A percentile compares a stretch with the other conserved stretches of the same genome.
phyloP scores from a whole-genome alignment of 2,888 invertebrate genomes.

The Xestobium rufovillosum region DNA sequence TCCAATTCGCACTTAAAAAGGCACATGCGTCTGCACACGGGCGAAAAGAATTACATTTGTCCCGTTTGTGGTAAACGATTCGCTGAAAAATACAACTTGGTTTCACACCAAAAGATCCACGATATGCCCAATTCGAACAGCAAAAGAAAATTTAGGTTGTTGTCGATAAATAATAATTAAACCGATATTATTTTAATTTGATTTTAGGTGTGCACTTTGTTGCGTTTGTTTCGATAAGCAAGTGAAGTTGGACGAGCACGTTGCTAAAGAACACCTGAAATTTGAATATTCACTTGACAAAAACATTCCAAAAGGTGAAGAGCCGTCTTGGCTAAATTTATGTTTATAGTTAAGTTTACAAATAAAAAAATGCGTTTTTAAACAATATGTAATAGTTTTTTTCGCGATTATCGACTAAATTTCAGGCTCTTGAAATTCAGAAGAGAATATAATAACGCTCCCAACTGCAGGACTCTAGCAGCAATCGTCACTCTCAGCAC shows the following conservation, averaged over 20 bases:
- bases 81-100: conserved; percentile 48
- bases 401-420: too few relatives aligned
- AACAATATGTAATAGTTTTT: too few relatives aligned
- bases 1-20: conserved; percentile 60
- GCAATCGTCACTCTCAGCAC: too few relatives aligned
- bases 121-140: conserved; percentile 15
- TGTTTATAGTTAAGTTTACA: too few relatives aligned
- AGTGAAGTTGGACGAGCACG: conserved; percentile 34
- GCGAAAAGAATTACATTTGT: conserved; percentile 55
- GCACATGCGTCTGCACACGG: conserved; percentile 59
- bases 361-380: too few relatives aligned
- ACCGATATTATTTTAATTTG: conserved; percentile 5
- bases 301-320: too few relatives aligned
- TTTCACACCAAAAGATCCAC: conserved; percentile 34
- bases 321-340: too few relatives aligned
- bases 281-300: too few relatives aligned
- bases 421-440: too few relatives aligned
- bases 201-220: conserved; percentile 32
- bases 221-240: conserved; percentile 30
- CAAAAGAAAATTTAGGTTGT: conserved; percentile 16
- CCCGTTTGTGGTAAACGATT: conserved; percentile 51
- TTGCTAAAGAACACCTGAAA: conserved; percentile 30
- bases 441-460: too few relatives aligned
- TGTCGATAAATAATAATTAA: conserved; percentile 5
- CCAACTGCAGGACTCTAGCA: too few relatives aligned